Base-by-base conservation (phyloP, 2,888 invertebrate species). In the Noctuana brunneofusca region DNA sequence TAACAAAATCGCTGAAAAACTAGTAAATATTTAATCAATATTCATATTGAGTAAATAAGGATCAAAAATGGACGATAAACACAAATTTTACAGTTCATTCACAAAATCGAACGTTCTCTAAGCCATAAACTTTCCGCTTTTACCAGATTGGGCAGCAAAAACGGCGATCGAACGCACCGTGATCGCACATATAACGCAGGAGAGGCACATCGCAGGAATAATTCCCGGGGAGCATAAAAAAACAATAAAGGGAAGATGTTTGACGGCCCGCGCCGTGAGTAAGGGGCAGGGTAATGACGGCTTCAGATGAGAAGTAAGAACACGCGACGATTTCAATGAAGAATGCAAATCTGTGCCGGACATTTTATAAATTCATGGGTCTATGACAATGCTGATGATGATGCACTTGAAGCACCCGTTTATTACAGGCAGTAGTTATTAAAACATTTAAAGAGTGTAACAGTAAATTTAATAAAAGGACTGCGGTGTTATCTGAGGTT, bases 241-340 rank as follows among this genome's bases (percentile, higher is more conserved):
- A 84, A 83, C 82, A 84, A 85, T 82, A 84, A 86, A 78, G 77
- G 71, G 73, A 79, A 78, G 80, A 78, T 76, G 78, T 78, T 75
- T 80, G 80, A 80, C 75, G 75, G 65, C 73, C 70, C 71, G 68
- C 64, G 66, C 68, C 68, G 58, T 78, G 78, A 79, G 74, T 75
- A 72, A 80, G 76, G 80, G 71, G 52, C 63, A 69, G 49, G 22
- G 0, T 62, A 64, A 57, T 27, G 46, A 22, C 18, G 24, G 22
- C 35, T 55, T 58, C 65, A 69, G 49, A 67, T 14, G 18, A 30
- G 18, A 20, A 20, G 38, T 57, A 35, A 20, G 48, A 38, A 11
- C 22, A 54, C 53, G 38, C n/a, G 22, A 22, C 22, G 22, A 3
- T n/a, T 12, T 46, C 14, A 24, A 43, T 43, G 18, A 43, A 20